Conservation (phyloP, 2,888 invertebrate species). For the Diplolepis rosae region DNA sequence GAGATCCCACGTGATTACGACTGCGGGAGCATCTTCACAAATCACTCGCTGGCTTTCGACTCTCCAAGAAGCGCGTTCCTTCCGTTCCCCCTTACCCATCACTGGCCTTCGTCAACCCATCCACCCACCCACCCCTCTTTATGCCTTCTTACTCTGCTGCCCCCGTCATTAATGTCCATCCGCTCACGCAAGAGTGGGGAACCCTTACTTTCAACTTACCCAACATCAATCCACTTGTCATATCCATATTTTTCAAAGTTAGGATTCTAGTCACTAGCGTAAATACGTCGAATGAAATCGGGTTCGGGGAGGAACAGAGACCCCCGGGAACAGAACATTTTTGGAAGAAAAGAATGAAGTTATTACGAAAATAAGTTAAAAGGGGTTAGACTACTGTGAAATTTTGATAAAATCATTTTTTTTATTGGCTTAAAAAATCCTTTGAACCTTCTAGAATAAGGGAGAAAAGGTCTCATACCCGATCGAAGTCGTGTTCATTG, state of each 20-base stretch:
- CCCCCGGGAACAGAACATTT: no score
- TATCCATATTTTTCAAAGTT: constrained; percentile 45
- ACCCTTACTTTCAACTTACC: constrained; percentile 44
- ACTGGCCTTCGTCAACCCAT: constrained; percentile 34
- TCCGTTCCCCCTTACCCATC: constrained; percentile 48
- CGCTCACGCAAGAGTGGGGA: constrained; percentile 42
- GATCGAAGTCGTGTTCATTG: no score
- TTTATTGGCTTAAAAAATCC: no score
- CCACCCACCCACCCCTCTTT: constrained; percentile 32
- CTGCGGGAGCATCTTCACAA: constrained; percentile 73
- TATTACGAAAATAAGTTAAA: no score
- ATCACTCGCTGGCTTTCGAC: constrained; percentile 66
- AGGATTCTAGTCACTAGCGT: no score
- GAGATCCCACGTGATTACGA: constrained; percentile 73
- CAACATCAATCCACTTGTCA: constrained; percentile 66
- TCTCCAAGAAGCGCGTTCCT: constrained; percentile 48
- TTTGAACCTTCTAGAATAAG: no score
- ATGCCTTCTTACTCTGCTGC: constrained; percentile 24
- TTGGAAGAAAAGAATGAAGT: no score
- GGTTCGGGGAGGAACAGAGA: no score
- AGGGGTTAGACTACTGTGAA: no score
- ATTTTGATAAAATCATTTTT: no score
- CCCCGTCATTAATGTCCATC: constrained; percentile 42
- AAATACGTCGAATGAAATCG: no score
- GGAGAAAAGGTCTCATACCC: no score